Conservation (phyloP, 2,113 vertebrate genomes). For the Riparia riparia region DNA sequence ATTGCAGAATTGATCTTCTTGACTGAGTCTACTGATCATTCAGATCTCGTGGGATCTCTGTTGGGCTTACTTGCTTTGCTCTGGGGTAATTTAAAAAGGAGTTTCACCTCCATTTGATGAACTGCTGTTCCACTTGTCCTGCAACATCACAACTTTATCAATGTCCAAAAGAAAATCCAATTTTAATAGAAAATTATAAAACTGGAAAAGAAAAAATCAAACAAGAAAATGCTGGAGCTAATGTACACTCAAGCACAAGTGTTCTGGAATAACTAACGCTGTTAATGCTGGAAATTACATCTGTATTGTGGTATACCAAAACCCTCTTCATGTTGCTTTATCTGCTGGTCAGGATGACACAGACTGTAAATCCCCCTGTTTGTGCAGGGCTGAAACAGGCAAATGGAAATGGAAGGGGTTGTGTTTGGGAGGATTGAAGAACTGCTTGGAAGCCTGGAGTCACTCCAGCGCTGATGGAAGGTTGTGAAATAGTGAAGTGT, state of each 20-base stretch:
- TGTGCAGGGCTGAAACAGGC: background rate
- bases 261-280: background rate
- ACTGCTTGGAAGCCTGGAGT: background rate
- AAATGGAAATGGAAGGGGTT: background rate
- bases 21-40: background rate
- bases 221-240: background rate
- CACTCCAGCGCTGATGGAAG: rapidly evolving
- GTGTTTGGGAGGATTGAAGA: background rate
- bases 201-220: background rate
- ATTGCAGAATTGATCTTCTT: background rate
- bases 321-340: background rate
- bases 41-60: background rate
- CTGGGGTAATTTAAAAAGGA: background rate
- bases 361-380: background rate
- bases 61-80: background rate
- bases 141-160: background rate
- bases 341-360: background rate
- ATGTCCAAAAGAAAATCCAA: background rate
- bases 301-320: background rate
- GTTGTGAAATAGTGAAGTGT: background rate
- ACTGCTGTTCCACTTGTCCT: background rate
- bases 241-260: background rate
- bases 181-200: background rate
- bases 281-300: background rate
- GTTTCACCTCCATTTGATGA: background rate